A percentile compares a stretch with the other conserved stretches of the same genome.
Evolutionary conservation across 2,888 invertebrate species (phyloP).

Genomic region (Diplazon laetatorius): DNA sequence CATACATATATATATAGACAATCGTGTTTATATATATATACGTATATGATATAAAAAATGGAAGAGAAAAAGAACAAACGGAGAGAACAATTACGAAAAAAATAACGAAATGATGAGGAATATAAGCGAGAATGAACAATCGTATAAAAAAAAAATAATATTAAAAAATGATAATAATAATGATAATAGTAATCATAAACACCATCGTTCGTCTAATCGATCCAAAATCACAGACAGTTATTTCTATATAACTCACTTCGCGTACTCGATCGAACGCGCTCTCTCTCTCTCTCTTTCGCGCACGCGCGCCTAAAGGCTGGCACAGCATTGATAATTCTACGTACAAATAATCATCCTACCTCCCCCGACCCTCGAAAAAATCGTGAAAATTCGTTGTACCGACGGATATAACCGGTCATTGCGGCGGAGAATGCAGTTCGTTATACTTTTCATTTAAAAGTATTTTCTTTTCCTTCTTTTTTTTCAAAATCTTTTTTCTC

Average conservation of each 20-base stretch:
- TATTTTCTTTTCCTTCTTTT: constrained; percentile 14
- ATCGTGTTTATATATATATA: constrained; percentile 37
- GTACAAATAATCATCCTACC: constrained; percentile 70
- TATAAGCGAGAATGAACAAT: constrained; percentile 49
- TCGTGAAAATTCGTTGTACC: constrained; percentile 67
- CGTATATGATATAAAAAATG: constrained; percentile 40
- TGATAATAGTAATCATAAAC: constrained; percentile 45
- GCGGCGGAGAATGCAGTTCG: constrained; percentile 52
- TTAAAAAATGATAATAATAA: neutral
- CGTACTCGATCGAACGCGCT: constrained; percentile 57
- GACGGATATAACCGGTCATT: constrained; percentile 62
- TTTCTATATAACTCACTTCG: constrained; percentile 66
- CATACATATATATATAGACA: constrained; percentile 43
- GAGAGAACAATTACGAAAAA: constrained; percentile 39
- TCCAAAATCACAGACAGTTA: constrained; percentile 77
- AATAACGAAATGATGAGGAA: constrained; percentile 49
- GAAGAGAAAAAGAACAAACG: constrained; percentile 45
- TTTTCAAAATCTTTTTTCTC: constrained; percentile 21
- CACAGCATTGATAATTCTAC: constrained; percentile 77
- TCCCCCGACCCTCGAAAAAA: no score
- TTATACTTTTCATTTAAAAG: constrained; percentile 22
- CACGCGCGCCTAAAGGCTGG: constrained; percentile 69
- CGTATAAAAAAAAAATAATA: constrained; percentile 44
- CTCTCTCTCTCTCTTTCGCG: no score
- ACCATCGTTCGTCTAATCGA: constrained; percentile 69